Conservation (phyloP, 2,113 vertebrate genomes). For the Murina feae region DNA sequence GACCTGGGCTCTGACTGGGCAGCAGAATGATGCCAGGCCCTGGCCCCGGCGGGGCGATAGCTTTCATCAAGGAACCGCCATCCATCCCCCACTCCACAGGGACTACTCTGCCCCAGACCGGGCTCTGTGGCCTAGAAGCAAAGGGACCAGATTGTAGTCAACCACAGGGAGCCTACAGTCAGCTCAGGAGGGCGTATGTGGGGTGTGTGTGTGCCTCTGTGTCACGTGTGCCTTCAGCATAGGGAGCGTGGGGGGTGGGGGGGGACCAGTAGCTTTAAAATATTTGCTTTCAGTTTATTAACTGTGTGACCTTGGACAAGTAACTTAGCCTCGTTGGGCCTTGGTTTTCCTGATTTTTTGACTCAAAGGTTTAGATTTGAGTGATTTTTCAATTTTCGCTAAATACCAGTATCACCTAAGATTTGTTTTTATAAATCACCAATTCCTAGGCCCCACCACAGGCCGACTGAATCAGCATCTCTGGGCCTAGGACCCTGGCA, state of each 20-base stretch:
- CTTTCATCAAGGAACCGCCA: background rate
- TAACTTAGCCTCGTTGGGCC: background rate
- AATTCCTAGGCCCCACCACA: background rate
- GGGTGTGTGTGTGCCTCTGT: rapidly evolving
- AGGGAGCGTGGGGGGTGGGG: background rate
- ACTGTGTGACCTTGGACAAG: background rate
- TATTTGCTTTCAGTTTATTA: background rate
- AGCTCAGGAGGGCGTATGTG: background rate
- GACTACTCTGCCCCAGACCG: background rate
- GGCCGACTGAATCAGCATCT: background rate
- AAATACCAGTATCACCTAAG: background rate
- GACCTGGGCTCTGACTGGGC: background rate
- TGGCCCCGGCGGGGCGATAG: background rate
- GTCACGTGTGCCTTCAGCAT: background rate
- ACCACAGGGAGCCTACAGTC: background rate
- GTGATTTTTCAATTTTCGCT: background rate
- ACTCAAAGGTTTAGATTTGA: background rate
- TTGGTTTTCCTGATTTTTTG: background rate
- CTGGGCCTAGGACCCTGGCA: background rate
- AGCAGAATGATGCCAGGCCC: background rate
- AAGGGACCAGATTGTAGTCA: background rate
- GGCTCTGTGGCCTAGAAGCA: background rate
- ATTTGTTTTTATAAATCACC: conserved; percentile 24
- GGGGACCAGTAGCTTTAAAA: background rate
- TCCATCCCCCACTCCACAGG: background rate